Base-by-base conservation (phyloP, 2,888 invertebrate genomes). In the Spilarctia lutea region DNA sequence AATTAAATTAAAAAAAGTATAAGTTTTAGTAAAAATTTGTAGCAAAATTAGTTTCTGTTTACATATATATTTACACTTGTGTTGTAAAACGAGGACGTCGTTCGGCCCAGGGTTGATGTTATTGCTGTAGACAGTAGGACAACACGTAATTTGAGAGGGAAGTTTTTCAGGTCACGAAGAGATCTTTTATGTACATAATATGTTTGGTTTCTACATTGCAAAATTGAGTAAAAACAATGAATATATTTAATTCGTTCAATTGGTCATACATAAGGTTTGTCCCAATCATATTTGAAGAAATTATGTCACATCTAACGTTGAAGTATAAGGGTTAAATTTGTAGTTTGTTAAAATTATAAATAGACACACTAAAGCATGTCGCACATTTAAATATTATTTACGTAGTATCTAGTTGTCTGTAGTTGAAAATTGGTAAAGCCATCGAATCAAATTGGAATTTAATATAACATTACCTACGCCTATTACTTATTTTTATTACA, bases 121-220 rank as follows among this genome's bases (percentile, higher is more conserved):
- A 65, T 33, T 35, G 65, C 65, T 35, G 35, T 65, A 30, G 24
- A 24, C 35, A 35, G 35, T 33, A 20, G 33, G 20, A 35, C 20
- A 65, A 33, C 35, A 65, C 3, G 35, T 65, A 65, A 18, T 24
- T 35, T 20, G 10, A 35, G 24, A 65, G 20, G 2, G 20, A 24
- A 65, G 24, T 65, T 65, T 65, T 66, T 39, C 39, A 39, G 66
- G 39, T 66, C 39, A 24, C n/a, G 66, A 66, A 66, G 24, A 39
- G 2, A n/a, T 39, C 3, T 13, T 39, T 2, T n/a, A 24, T 13
- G 6, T n/a, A n/a, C n/a, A n/a, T n/a, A 66, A 24, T 10, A n/a
- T 7, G 10, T 24, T 3, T 20, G 20, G 3, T 48, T 48, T 0
- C 52, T 56, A 56, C 52, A 10, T n/a, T 56, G 52, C 2, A n/a